Conservation (phyloP, 2,113 vertebrate species). For the human region GRCh38 chr9:128110501-128111000, state of each 20-base stretch:
- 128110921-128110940: not conserved
- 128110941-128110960: not conserved
- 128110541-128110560: too few relatives aligned
- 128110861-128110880: too few relatives aligned
- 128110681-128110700: not conserved
- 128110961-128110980: not conserved
- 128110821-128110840: too few relatives aligned
- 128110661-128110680: not conserved
- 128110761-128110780: not conserved
- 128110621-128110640: not conserved
- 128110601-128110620: not conserved
- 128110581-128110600: too few relatives aligned
- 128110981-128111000: too few relatives aligned
- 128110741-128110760: not conserved
- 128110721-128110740: not conserved
- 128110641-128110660: not conserved
- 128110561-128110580: too few relatives aligned
- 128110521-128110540: too few relatives aligned
- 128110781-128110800: not conserved
- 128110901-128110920: too few relatives aligned
- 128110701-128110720: not conserved
- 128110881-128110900: too few relatives aligned
- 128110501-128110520: too few relatives aligned
- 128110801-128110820: too few relatives aligned
- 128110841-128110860: too few relatives aligned